Evolutionary conservation across 2,797 vertebrate genomes (phyloP).

Genomic region (Sebastolobus alascanus): DNA sequence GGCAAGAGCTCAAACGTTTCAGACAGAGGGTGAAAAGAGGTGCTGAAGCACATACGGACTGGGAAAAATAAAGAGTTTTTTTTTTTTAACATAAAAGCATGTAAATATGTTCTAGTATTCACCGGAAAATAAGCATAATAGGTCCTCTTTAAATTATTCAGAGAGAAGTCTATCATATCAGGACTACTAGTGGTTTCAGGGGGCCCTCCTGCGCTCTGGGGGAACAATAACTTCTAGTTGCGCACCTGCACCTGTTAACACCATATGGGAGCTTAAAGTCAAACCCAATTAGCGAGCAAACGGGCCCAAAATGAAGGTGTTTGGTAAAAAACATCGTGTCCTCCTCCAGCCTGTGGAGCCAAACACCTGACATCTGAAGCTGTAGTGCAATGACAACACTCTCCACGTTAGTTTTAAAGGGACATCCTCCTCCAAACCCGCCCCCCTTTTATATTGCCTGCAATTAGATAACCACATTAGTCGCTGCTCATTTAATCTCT

Average conservation of each 20-base stretch:
- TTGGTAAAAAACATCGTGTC: too few species aligned
- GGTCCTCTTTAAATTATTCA: too few species aligned
- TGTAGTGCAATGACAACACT: constrained; percentile 56
- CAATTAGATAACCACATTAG: constrained; percentile 64
- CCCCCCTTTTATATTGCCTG: constrained; percentile 47
- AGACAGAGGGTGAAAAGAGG: too few species aligned
- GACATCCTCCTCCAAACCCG: constrained; percentile 46
- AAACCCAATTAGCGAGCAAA: constrained; percentile 9
- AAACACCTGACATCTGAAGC: constrained; percentile 47
- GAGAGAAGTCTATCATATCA: too few species aligned
- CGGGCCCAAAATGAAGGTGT: constrained; percentile 17
- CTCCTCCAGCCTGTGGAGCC: not conserved
- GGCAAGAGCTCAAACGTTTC: too few species aligned
- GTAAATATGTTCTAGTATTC: too few species aligned
- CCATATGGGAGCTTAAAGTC: not conserved
- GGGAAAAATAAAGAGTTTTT: too few species aligned
- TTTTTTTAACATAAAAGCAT: too few species aligned
- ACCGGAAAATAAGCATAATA: too few species aligned
- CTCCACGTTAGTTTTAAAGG: constrained; percentile 60
- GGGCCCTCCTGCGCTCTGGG: not conserved
- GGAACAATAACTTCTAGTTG: not conserved
- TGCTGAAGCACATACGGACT: too few species aligned
- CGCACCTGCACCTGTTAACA: constrained; percentile 54
- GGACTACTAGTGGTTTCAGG: not conserved
- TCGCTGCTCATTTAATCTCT: constrained; percentile 44